Evolutionary conservation across 2,888 invertebrate species (phyloP), one percentile per base, ranked within the genome.

Genomic region (Lampropteryx suffumata): DNA sequence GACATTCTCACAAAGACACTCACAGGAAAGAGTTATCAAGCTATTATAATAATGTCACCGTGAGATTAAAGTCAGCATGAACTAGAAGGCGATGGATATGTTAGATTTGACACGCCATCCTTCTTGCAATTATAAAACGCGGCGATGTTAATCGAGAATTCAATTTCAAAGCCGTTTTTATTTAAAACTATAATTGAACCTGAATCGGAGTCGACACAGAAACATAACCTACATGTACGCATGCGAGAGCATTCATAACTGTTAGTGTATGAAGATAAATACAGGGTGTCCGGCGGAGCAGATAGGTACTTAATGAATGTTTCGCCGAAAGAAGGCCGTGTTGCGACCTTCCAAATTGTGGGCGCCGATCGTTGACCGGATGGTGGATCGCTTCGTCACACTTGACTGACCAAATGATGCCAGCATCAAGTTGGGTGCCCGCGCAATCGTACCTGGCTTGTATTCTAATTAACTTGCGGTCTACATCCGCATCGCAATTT

Each of bases 171-270:
- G 72, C 65, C 67, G 63, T 56, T 73, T 78, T 79, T 71, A 77
- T 76, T 24, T 76, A 71, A 76, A 73, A 75, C 65, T 69, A 73
- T 68, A 74, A 70, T 71, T 73, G 73, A 70, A 69, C 73, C 71
- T 75, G 76, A 79, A 81, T 82, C 76, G 69, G 74, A 64, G 78
- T 78, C 81, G 88, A 73, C 88, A 82, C 79, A 85, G 84, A 88
- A 82, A 87, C 76, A 67, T 82, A 84, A 81, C 85, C 89, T 81
- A 86, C 86, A 82, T 87, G 67, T 70, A 69, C 68, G 77, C 85
- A 86, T 82, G 82, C 84, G 84, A 86, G 84, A 87, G 83, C 76
- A 78, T 76, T 81, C 72, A 79, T 86, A 86, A 86, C 86, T 85
- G 86, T 88, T 74, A 76, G 80, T 73, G 76, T 77, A 80, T 82